phyloP scores from a whole-genome alignment of 2,888 invertebrate species.

The Lithophane leautieri region DNA sequence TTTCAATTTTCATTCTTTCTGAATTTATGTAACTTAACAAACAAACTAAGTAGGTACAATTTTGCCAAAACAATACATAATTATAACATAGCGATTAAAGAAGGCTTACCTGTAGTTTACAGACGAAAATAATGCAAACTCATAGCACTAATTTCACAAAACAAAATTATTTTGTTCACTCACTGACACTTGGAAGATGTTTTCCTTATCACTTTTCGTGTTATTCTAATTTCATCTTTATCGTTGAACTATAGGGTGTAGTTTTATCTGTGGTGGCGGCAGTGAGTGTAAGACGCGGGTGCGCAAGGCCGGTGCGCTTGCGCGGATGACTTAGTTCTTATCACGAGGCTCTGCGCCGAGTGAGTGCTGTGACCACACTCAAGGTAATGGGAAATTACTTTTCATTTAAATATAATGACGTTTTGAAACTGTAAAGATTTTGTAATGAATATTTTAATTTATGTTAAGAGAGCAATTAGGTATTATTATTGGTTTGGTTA shows the following conservation, averaged over 20 bases:
- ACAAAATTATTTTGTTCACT: conserved; percentile 54
- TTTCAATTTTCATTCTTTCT: conserved; percentile 3
- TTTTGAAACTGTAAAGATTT: conserved; percentile 41
- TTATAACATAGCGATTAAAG: conserved; percentile 47
- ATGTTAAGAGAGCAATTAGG: conserved; percentile 33
- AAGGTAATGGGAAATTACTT: conserved; percentile 57
- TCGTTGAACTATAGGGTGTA: conserved; percentile 46
- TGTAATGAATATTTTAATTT: conserved; percentile 32
- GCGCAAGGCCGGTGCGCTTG: conserved; percentile 81
- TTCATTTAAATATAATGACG: conserved; percentile 52
- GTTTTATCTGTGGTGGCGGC: conserved; percentile 29
- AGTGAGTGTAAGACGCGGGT: conserved; percentile 74
- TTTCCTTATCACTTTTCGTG: conserved; percentile 56
- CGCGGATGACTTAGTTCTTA: conserved; percentile 84
- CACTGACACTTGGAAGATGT: conserved; percentile 47
- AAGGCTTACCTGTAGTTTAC: conserved; percentile 58
- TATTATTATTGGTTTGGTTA: neutral
- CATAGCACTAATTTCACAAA: conserved; percentile 62
- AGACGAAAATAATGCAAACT: conserved; percentile 33
- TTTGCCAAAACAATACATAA: conserved; percentile 47
- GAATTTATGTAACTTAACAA: conserved; percentile 42
- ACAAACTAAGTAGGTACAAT: neutral
- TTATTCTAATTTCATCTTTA: conserved; percentile 58
- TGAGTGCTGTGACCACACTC: conserved; percentile 65
- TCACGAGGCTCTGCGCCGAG: conserved; percentile 75